Base-by-base conservation (phyloP, 2,888 invertebrate species). In the Chrysolina haemoptera region DNA sequence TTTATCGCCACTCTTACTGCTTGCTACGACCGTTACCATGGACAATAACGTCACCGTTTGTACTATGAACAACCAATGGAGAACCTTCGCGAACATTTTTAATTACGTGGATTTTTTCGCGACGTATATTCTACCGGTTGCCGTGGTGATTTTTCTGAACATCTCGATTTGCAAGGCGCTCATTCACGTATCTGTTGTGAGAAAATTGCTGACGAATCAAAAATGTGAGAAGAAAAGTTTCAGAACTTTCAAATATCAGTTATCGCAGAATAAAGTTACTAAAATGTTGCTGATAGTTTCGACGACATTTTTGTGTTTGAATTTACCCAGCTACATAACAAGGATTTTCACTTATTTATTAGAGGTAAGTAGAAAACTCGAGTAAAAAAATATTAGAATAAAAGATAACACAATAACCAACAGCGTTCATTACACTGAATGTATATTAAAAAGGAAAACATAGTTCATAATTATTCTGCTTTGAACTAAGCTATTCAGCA, bases 201-300 rank as follows among this genome's bases (percentile, higher is more conserved):
- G 85, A 16, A 79, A 80, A 67, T 79, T 79, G 43, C 73, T 85
- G 70, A 83, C 82, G 0, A 75, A 79, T 59, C 18, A 41, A 16
- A 27, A 59, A n/a, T 59, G 59, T 10, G 40, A n/a, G 18, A 35
- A 16, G 14, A 53, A 53, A 53, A 14, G 40, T 18, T 35, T 18
- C 18, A 68, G 71, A 62, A 71, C 71, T 50, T 68, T 68, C 68
- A 81, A 76, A 80, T 84, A 63, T 64, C 65, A 71, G 55, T 70
- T 67, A 64, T 90, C 92, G 0, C 94, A 94, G 84, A 90, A 92
- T 22, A 92, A 93, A 83, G 91, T 96, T 76, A 96, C 95, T 48
- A 93, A 94, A 84, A 96, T 96, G 94, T 89, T 96, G 71, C 90
- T 96, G 35, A 89, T 95, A 68, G 95, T 96, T 0, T 96, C 96